phyloP scores from a whole-genome alignment of 2,113 vertebrate species.

The Microcebus murinus region DNA sequence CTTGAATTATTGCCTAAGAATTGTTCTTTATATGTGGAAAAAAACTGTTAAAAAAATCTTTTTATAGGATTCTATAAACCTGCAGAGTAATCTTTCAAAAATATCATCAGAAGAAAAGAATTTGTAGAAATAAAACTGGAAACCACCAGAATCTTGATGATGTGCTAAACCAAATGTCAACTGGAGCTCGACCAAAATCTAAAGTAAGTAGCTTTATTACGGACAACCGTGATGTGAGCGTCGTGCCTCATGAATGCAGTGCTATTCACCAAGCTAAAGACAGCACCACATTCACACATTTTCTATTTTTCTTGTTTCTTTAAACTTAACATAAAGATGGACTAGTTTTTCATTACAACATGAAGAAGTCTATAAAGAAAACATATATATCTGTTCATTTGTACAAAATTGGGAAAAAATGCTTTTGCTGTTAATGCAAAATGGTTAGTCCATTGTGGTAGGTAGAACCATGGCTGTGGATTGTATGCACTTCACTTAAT shows the following conservation, averaged over 20 bases:
- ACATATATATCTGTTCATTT: background rate
- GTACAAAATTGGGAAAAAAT: background rate
- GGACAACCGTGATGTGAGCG: background rate
- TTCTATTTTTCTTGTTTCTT: background rate
- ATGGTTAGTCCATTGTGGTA: background rate
- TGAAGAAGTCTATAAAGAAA: background rate
- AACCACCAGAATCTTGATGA: slow-evolving; percentile 78
- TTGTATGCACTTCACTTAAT: background rate
- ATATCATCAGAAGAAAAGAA: slow-evolving; percentile 74
- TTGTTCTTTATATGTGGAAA: slow-evolving; percentile 40
- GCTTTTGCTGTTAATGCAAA: background rate
- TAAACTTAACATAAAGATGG: background rate
- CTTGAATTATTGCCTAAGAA: slow-evolving; percentile 28
- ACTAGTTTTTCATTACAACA: background rate
- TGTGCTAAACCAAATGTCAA: slow-evolving; percentile 76
- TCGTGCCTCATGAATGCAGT: background rate
- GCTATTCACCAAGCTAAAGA: background rate
- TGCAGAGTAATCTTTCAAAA: slow-evolving; percentile 74
- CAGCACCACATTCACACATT: background rate
- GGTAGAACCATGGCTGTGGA: background rate
- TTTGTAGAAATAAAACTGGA: slow-evolving; percentile 74
- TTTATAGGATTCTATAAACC: slow-evolving; percentile 83
- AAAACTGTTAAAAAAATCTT: slow-evolving; percentile 62
- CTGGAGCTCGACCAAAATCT: slow-evolving; percentile 82
- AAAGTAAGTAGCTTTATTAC: slow-evolving; percentile 83